phyloP scores from a whole-genome alignment of 2,113 vertebrate genomes.

The Casuarius casuarius region DNA sequence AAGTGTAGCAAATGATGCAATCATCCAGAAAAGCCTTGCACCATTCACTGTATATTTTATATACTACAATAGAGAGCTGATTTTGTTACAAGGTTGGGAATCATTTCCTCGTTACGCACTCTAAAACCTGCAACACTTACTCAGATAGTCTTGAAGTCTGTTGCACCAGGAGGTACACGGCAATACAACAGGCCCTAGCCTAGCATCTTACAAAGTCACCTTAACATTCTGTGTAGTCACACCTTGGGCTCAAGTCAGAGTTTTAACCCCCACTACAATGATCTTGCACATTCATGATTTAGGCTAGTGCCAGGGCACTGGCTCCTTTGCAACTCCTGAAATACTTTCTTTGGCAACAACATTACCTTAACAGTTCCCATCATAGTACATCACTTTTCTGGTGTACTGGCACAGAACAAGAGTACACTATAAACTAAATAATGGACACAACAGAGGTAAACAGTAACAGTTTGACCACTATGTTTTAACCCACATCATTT shows the following conservation, averaged over 20 bases:
- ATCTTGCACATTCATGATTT: neutral
- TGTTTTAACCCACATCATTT: neutral
- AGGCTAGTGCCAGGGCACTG: neutral
- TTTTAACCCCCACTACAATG: neutral
- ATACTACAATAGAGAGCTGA: neutral
- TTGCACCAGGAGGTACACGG: neutral
- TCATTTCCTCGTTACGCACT: neutral
- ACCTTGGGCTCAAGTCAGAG: neutral
- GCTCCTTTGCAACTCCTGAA: neutral
- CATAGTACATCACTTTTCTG: neutral
- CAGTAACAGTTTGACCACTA: neutral
- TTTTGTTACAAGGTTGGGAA: neutral
- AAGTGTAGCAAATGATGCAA: neutral
- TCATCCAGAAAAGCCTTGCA: neutral
- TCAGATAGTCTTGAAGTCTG: neutral
- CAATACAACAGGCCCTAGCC: neutral
- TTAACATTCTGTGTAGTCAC: neutral
- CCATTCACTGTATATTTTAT: neutral
- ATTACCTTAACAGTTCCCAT: accelerated
- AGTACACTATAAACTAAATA: neutral
- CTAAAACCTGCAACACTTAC: neutral
- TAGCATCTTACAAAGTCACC: neutral
- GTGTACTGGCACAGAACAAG: neutral
- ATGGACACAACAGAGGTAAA: neutral
- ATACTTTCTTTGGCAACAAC: neutral